Percentiles rank a stretch among this genome's conserved stretches.
phyloP scores from a whole-genome alignment of 2,797 vertebrate genomes.

The Caiman crocodilus region DNA sequence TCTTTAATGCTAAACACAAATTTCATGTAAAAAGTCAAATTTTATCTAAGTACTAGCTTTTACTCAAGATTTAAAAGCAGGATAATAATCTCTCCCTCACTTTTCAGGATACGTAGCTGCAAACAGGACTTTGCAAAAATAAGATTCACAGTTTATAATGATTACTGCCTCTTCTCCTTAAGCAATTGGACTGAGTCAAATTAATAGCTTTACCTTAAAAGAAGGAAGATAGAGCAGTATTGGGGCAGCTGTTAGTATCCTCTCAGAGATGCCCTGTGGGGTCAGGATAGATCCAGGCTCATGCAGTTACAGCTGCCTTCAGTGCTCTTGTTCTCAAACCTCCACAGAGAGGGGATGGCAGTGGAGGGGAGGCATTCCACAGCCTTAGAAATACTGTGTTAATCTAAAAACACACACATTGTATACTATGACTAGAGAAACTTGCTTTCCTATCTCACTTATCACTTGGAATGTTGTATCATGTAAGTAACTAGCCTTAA shows the following conservation, averaged over 20 bases:
- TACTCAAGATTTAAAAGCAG: not conserved
- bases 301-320: not conserved
- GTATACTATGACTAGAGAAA: fast-evolving
- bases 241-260: not conserved
- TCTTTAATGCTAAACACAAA: not conserved
- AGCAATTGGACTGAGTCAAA: not conserved
- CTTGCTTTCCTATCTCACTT: fast-evolving
- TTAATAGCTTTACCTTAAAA: not conserved
- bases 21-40: not conserved
- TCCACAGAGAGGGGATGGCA: not conserved
- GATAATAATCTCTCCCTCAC: not conserved
- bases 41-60: not conserved
- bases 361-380: not conserved
- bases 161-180: not conserved
- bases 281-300: not conserved
- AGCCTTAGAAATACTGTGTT: not conserved
- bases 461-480: fast-evolving
- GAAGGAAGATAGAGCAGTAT: not conserved
- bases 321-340: not conserved
- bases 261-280: not conserved
- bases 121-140: not conserved
- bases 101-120: not conserved
- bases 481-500: fast-evolving
- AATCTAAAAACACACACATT: fast-evolving
- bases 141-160: not conserved